Percentiles rank a stretch among this genome's conserved stretches.
Conservation (phyloP, 2,113 vertebrate genomes). For the Odontophorus gujanensis region DNA sequence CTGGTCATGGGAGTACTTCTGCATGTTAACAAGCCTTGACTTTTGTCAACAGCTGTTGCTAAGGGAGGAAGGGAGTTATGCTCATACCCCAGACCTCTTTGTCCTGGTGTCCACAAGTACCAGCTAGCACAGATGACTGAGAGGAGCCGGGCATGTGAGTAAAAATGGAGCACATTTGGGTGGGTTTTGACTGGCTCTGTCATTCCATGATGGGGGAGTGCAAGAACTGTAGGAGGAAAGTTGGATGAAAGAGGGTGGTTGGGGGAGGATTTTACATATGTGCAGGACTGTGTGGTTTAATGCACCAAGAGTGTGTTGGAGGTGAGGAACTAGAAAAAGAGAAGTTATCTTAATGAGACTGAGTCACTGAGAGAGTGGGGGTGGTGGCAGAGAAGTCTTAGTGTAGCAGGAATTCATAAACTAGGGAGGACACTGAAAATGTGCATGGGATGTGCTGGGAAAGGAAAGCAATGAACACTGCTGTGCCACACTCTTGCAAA, state of each 20-base stretch:
- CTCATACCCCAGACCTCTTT: background rate
- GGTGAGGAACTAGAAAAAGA: conserved; percentile 67
- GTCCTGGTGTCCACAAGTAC: background rate
- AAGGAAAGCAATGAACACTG: background rate
- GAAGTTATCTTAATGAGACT: conserved; percentile 68
- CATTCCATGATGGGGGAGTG: background rate
- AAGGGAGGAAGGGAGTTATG: background rate
- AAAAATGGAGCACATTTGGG: background rate
- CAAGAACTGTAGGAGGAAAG: conserved; percentile 45
- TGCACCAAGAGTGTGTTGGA: conserved; percentile 55
- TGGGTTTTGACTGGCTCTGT: conserved; percentile 41
- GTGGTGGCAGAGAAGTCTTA: conserved; percentile 32
- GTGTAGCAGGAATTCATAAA: conserved; percentile 5
- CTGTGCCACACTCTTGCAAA: background rate
- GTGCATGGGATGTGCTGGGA: background rate
- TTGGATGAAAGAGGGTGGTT: conserved; percentile 24
- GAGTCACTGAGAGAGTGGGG: conserved; percentile 66
- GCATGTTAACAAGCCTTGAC: background rate
- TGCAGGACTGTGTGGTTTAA: conserved; percentile 42
- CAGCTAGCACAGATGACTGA: background rate
- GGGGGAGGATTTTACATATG: conserved; percentile 10
- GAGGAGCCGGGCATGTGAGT: background rate
- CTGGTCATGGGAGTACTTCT: background rate
- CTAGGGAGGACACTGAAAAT: background rate
- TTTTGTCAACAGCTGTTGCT: background rate